A percentile compares a stretch with the other conserved stretches of the same genome.
Evolutionary conservation across 2,888 invertebrate genomes (phyloP).

Genomic region (Oconnorella tubifera): DNA sequence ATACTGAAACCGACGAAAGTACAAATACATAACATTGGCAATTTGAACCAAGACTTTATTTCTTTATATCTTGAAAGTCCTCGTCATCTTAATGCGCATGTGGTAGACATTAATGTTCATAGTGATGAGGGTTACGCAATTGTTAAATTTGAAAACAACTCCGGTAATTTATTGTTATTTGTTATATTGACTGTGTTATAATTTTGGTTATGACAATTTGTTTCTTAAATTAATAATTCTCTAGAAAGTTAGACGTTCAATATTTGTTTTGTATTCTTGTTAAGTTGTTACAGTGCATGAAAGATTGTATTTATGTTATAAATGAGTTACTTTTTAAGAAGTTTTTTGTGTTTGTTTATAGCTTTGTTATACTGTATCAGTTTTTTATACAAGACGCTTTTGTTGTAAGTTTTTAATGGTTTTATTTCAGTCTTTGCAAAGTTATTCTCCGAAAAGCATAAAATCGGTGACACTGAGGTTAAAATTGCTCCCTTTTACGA

Average conservation of each 20-base stretch:
- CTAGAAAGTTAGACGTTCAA: neutral
- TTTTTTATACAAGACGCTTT: too few species aligned
- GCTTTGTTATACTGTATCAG: too few species aligned
- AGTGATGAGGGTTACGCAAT: neutral
- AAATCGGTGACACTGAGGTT: too few species aligned
- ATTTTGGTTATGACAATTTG: neutral
- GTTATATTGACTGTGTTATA: neutral
- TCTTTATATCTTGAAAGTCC: constrained; percentile 15
- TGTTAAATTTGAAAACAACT: constrained; percentile 9
- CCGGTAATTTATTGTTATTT: neutral
- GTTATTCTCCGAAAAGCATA: too few species aligned
- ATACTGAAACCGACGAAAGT: constrained; percentile 10
- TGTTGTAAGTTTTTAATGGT: too few species aligned
- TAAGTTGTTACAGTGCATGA: neutral
- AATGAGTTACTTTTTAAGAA: too few species aligned
- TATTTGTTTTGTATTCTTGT: neutral
- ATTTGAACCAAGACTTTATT: neutral
- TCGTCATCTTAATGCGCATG: neutral
- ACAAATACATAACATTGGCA: constrained; percentile 13
- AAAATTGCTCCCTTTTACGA: constrained; percentile 10
- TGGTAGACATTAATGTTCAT: neutral
- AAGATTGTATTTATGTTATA: neutral
- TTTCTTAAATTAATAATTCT: neutral
- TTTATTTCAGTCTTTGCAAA: too few species aligned
- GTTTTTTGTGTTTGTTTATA: too few species aligned